Evolutionary conservation across 2,797 vertebrate genomes (phyloP), one percentile per base, ranked within the genome.

Genomic region (Peromyscus aztecus): DNA sequence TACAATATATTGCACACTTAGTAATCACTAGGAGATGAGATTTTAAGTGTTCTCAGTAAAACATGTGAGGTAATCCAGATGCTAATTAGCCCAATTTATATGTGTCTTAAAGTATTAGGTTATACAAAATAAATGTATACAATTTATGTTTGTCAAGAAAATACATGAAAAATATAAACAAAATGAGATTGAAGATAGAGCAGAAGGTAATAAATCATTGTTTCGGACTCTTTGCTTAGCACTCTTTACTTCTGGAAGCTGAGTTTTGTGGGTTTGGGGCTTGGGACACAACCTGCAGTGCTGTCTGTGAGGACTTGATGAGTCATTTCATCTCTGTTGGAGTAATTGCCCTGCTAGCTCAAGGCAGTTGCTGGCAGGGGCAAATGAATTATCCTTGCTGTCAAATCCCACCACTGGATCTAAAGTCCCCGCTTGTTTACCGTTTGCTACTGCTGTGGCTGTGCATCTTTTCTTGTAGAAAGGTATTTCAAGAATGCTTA

Each of bases 341-440:
- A 89, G 63, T n/a, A 69, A 13, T 84, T 96, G 37, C 40, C 29
- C 46, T 46, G 61, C 1, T 27, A 89, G 11, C 40, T 52, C 95
- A 11, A 80, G 67, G 59, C 40, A 52, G n/a, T 95, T 94, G 40
- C 89, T 97, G 11, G 49, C 93, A 89, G 73, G 90, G 88, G 21
- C 65, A 94, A 89, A 89, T 91, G 55, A 93, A 77, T 91, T 90
- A 87, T 59, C 43, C 16, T 86, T 90, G 59, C 90, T 94, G 87
- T 73, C 81, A 94, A 71, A 83, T 88, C n/a, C 63, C 78, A 23
- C 97, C 81, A 88, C 31, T 82, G 94, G 61, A 34, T 82, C 65
- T 89, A 21, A 90, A 89, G 67, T 80, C 37, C 12, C 88, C 19
- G 55, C 69, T 89, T 77, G 65, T 78, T 89, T 77, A 75, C 29